Percentiles rank a stretch among this genome's conserved stretches.
Evolutionary conservation across 2,888 invertebrate genomes (phyloP).

Genomic region (Auanema freiburgensis): DNA sequence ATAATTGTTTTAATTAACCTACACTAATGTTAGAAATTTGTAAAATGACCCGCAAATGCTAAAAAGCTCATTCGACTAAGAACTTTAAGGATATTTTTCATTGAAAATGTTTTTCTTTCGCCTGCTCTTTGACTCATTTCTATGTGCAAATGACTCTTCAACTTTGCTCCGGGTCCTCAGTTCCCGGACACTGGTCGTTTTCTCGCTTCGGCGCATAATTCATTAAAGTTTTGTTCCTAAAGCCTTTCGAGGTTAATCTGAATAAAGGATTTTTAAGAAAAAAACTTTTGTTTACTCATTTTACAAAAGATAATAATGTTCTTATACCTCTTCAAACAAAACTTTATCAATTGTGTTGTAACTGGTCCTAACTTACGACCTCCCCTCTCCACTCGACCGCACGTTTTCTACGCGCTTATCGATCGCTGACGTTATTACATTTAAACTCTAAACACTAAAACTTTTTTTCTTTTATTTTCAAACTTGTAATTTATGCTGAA

Average conservation of each 20-base stretch:
- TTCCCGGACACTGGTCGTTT: not conserved
- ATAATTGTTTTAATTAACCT: not conserved
- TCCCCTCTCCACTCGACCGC: too few relatives aligned
- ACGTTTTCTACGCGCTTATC: too few relatives aligned
- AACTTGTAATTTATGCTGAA: too few relatives aligned
- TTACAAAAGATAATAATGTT: too few relatives aligned
- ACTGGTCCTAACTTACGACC: too few relatives aligned
- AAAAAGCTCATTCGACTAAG: not conserved
- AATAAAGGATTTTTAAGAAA: conserved; percentile 1
- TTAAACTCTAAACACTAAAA: too few relatives aligned
- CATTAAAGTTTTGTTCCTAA: not conserved
- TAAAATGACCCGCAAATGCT: not conserved
- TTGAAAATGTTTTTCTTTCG: conserved; percentile 5
- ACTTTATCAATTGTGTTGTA: too few relatives aligned
- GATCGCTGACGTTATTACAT: too few relatives aligned
- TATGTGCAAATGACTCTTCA: not conserved
- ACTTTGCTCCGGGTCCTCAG: not conserved
- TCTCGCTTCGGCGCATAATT: not conserved
- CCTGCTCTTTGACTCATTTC: not conserved
- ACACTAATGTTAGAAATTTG: too few relatives aligned
- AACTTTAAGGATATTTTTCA: not conserved
- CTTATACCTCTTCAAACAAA: too few relatives aligned
- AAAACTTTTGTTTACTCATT: not conserved
- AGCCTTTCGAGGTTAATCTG: too few relatives aligned
- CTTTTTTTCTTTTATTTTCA: too few relatives aligned